Conservation (phyloP, 1,140 invertebrate species). For the Drosophila serrata region DNA sequence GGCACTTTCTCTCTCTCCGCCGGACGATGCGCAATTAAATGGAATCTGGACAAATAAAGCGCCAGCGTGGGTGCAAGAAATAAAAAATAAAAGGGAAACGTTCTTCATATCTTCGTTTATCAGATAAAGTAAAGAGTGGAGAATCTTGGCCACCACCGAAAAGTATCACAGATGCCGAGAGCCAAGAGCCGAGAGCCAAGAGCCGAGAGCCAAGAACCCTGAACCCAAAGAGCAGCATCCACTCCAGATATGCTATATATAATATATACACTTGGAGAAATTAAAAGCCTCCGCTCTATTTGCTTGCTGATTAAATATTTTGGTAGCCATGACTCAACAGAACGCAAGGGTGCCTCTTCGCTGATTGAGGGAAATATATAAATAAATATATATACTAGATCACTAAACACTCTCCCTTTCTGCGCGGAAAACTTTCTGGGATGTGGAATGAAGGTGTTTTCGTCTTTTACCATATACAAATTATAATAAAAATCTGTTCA, state of each 20-base stretch:
- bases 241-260: constrained; percentile 41
- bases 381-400: constrained; percentile 5
- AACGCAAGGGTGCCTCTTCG: constrained; percentile 9
- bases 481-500: constrained; percentile 45
- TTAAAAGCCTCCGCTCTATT: constrained; percentile 21
- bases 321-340: constrained; percentile 38
- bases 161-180: neutral
- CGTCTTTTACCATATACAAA: constrained; percentile 28
- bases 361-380: constrained; percentile 26
- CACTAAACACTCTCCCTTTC: constrained; percentile 2
- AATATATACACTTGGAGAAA: constrained; percentile 35
- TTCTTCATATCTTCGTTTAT: constrained; percentile 37
- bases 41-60: constrained; percentile 49
- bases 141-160: constrained; percentile 13
- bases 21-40: constrained; percentile 49
- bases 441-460: constrained; percentile 17
- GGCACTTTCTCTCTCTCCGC: constrained; percentile 35
- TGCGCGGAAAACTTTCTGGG: neutral
- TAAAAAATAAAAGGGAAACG: constrained; percentile 5
- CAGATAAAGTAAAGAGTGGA: constrained; percentile 37
- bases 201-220: neutral
- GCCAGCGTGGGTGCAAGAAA: constrained; percentile 20
- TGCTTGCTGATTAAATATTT: constrained; percentile 40
- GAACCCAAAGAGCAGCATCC: constrained; percentile 26
- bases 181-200: neutral